Conservation (phyloP, 2,797 vertebrate species). For the Selene dorsalis region DNA sequence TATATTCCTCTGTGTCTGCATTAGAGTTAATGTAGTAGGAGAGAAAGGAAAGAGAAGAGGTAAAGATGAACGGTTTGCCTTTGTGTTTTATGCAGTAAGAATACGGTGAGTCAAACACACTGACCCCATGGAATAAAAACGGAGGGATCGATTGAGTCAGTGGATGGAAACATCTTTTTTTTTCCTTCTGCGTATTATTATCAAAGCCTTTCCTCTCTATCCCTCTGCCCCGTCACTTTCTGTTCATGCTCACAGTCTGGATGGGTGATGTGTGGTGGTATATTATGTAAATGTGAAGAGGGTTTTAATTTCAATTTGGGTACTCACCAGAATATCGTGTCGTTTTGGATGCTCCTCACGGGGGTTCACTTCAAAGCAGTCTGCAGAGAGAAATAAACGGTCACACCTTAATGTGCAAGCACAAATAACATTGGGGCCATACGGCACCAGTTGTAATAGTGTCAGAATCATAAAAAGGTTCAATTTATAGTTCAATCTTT, state of each 20-base stretch:
- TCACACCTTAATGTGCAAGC: constrained; percentile 71
- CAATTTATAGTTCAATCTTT: constrained; percentile 71
- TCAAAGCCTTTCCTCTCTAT: constrained; percentile 22
- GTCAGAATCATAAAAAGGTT: constrained; percentile 70
- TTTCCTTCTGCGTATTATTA: constrained; percentile 3
- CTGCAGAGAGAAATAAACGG: constrained; percentile 77
- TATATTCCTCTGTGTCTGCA: constrained; percentile 19
- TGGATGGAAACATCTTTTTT: constrained; percentile 8
- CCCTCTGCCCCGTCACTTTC: constrained; percentile 23
- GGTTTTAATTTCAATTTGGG: constrained; percentile 69
- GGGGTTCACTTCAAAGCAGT: constrained; percentile 75
- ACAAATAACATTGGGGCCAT: constrained; percentile 62
- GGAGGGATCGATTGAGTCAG: constrained; percentile 41
- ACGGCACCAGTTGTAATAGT: constrained; percentile 58
- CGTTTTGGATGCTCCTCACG: constrained; percentile 65
- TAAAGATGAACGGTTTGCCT: constrained; percentile 27
- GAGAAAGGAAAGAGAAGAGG: constrained; percentile 10
- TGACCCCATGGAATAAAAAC: constrained; percentile 29
- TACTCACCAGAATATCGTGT: constrained; percentile 76
- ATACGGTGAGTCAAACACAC: constrained; percentile 39
- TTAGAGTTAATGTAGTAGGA: constrained; percentile 27
- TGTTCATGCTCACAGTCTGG: constrained; percentile 24
- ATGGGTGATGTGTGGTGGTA: constrained; percentile 33
- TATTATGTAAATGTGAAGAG: constrained; percentile 67
- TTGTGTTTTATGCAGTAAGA: constrained; percentile 27